A percentile compares a stretch with the other conserved stretches of the same genome.
Conservation (phyloP, 2,888 invertebrate species). For the Tillus elongatus region DNA sequence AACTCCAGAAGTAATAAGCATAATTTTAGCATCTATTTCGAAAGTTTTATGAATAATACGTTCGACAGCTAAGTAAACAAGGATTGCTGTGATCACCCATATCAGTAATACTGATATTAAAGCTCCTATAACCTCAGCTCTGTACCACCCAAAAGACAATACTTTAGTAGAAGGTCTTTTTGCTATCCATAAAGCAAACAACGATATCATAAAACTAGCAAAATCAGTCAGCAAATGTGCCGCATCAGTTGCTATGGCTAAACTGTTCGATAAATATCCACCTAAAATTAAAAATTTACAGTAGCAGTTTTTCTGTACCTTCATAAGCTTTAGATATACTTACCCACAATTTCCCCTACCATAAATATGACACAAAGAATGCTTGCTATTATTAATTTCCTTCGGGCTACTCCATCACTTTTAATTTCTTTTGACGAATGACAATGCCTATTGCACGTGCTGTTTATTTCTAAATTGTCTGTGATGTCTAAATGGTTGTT, state of each 20-base stretch:
- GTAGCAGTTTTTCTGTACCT: too few species aligned
- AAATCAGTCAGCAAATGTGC: slow-evolving; percentile 97
- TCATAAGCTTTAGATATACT: too few species aligned
- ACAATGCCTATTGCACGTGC: too few species aligned
- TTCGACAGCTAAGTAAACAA: slow-evolving; percentile 87
- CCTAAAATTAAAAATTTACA: too few species aligned
- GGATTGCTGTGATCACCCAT: slow-evolving; percentile 94
- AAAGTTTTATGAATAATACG: slow-evolving; percentile 73
- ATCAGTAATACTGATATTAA: slow-evolving; percentile 91
- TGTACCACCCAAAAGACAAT: slow-evolving; percentile 93
- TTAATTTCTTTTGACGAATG: too few species aligned
- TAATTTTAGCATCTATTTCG: slow-evolving; percentile 77
- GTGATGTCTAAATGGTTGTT: too few species aligned
- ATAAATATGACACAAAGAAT: slow-evolving; percentile 85
- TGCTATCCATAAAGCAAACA: slow-evolving; percentile 86
- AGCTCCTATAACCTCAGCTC: slow-evolving; percentile 97
- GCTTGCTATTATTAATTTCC: slow-evolving; percentile 84
- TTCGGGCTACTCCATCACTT: too few species aligned
- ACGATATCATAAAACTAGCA: slow-evolving; percentile 97
- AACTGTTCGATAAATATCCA: slow-evolving; percentile 57
- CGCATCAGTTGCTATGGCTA: slow-evolving; percentile 86
- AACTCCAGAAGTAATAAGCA: slow-evolving; percentile 87
- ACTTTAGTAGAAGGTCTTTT: slow-evolving; percentile 70
- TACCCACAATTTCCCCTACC: slow-evolving; percentile 71
- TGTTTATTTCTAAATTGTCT: too few species aligned